Base-by-base conservation (phyloP, 1,140 invertebrate genomes). In the Drosophila baimaii region DNA sequence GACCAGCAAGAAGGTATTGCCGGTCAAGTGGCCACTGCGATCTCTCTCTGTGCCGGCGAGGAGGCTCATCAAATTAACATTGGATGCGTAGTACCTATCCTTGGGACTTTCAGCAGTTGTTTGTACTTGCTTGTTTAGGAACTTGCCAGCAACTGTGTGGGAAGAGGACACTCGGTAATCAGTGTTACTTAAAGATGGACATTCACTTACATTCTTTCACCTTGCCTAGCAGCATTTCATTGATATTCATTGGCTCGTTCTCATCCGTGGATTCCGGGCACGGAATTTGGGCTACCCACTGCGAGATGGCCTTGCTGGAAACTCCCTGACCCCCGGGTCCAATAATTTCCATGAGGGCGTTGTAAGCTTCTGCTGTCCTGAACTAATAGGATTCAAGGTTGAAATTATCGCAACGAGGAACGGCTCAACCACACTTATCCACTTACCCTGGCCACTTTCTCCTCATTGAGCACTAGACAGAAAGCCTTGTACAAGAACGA, bases 181-280 rank as follows among this genome's bases (percentile, higher is more conserved):
- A 17, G 9, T 29, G 35, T 25, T 1, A 1, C 12, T n/a, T 5
- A 19, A 19, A 4, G 25, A 31, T 7, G 27, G 13, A 0, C 12
- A 15, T 8, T 8, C 0, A 15, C 27, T 59, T 65, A 65, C 62
- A 59, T 46, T 65, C 54, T 19, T 58, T 10, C 7, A 66, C 56
- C 39, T 29, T 62, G 15, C 15, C 8, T 12, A 17, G 10, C 10
- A 47, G 23, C 15, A 7, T 37, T 35, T 47, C 17, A 5, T 10
- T 29, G 7, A 46, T 25, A 19, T 33, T 7, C 0, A 59, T 19
- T 23, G 33, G 13, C 4, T 29, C 19, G 8, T n/a, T 33, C 13
- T 33, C 12, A 6, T 59, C 6, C 3, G 21, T 23, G 25, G 27
- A 25, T 5, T 41, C 19, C 7, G 17, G 43, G 15, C 31, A 15